Evolutionary conservation across 2,797 vertebrate genomes (phyloP), one percentile per base, ranked within the genome.

Genomic region (Numenius phaeopus): DNA sequence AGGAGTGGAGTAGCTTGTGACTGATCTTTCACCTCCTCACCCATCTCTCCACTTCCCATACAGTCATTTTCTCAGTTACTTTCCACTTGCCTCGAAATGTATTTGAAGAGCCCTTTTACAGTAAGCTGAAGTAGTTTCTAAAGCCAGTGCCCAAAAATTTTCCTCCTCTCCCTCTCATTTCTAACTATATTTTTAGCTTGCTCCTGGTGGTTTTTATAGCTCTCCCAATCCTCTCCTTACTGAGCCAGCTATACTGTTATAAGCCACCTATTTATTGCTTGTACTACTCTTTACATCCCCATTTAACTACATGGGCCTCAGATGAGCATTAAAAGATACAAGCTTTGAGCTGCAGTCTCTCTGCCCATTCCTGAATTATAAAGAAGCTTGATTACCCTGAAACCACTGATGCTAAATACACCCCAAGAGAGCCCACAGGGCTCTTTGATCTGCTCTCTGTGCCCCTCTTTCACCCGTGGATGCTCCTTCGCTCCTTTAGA

Each of bases 261-360:
- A 97, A 95, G 93, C 29, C 83, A 84, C 92, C 91, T 96, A 87
- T 98, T 98, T 98, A 98, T 95, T 97, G 86, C 89, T 86, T n/a
- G 0, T 59, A 77, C 77, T 92, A 70, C 42, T 89, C 88, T 98
- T 97, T 97, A 97, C 84, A 85, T 82, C 67, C 86, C 84, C 75
- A 52, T 85, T 96, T 97, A 97, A 97, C 90, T 93, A 76, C 75
- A 96, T 5, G 50, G 88, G 88, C 81, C 97, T 96, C 96, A 65
- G 30, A 94, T 89, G 95, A 90, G 76, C 87, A 94, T 81, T 96
- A 96, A 97, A 97, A 42, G 58, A 84, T 73, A 70, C 1, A 11
- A 96, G 69, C 91, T 59, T 88, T 27, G 8, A 94, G 79, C 50
- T 72, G 67, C 89, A 97, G 84, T 67, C 86, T 87, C 86, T 91